phyloP scores from a whole-genome alignment of 2,113 vertebrate genomes.

The Poicephalus meyeri region DNA sequence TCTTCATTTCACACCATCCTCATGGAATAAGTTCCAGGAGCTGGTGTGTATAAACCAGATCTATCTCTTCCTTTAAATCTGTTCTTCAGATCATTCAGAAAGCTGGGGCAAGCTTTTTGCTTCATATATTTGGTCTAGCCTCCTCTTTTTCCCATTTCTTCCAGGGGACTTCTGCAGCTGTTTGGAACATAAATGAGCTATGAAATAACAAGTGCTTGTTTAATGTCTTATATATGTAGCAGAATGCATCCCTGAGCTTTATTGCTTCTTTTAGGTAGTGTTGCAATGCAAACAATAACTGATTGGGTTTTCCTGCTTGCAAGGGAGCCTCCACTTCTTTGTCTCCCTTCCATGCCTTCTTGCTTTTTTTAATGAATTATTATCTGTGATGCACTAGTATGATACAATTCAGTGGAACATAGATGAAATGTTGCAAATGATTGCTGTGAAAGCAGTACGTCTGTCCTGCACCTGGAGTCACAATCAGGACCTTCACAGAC shows the following conservation, averaged over 20 bases:
- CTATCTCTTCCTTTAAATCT: neutral
- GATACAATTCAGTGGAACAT: neutral
- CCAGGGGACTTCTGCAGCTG: neutral
- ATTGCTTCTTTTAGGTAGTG: neutral
- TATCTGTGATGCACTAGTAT: neutral
- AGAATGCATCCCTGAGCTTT: neutral
- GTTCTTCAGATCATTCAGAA: neutral
- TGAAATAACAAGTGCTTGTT: neutral
- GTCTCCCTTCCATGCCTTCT: neutral
- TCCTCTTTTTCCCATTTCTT: neutral
- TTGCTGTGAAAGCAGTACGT: neutral
- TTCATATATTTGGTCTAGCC: neutral
- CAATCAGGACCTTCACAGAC: neutral
- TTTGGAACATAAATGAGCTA: neutral
- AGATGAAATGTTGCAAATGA: neutral
- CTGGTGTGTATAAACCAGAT: neutral
- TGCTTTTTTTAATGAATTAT: neutral
- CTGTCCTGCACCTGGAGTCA: neutral
- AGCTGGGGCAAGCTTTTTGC: neutral
- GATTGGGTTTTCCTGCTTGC: neutral
- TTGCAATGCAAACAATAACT: neutral
- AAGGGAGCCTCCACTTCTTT: neutral
- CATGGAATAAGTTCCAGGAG: neutral
- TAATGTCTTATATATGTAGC: neutral
- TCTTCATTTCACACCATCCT: slow-evolving; percentile 15